Percentiles rank a stretch among this genome's conserved stretches.
Evolutionary conservation across 1,140 invertebrate species (phyloP).

Genomic region (fruit fly (Drosophila melanogaster)): Release_6_plus_ISO1_MT NT_033777.3:10765501-10766000

Average conservation of each 20-base stretch:
- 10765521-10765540: slow-evolving; percentile 35
- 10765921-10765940: slow-evolving; percentile 5
- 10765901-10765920: slow-evolving; percentile 4
- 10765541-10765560: slow-evolving; percentile 24
- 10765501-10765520: slow-evolving; percentile 32
- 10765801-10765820: slow-evolving; percentile 55
- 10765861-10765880: slow-evolving; percentile 33
- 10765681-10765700: neutral
- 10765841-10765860: slow-evolving; percentile 70
- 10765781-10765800: slow-evolving; percentile 62
- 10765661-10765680: neutral
- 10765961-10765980: slow-evolving; percentile 10
- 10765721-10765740: neutral
- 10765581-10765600: slow-evolving; percentile 51
- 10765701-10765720: neutral
- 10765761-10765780: slow-evolving; percentile 19
- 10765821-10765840: slow-evolving; percentile 33
- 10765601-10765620: slow-evolving; percentile 43
- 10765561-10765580: slow-evolving; percentile 34
- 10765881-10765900: neutral
- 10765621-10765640: slow-evolving; percentile 68
- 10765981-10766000: slow-evolving; percentile 8
- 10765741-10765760: slow-evolving; percentile 14
- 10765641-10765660: slow-evolving; percentile 32
- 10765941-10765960: neutral